Conservation (phyloP, 30 jellyfish, hydroid and myxozoan genomes). For the Rhopilema esculentum region DNA sequence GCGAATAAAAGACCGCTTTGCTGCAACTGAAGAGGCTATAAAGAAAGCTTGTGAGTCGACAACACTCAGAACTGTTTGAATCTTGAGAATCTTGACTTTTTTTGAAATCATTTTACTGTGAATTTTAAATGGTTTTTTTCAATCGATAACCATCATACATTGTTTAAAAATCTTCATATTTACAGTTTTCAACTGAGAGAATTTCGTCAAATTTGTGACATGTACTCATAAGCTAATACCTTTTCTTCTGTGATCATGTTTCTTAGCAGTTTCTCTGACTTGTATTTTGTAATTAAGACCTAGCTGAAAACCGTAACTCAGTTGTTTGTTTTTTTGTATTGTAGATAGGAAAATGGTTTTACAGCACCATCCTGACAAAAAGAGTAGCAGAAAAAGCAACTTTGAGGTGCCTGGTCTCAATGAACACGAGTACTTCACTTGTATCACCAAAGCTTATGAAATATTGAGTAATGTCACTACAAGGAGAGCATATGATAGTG, state of each 20-base stretch:
- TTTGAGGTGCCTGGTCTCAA: constrained; percentile 78
- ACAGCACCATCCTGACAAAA: constrained; percentile 95
- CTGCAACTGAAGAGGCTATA: constrained; percentile 93
- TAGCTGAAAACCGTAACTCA: not conserved
- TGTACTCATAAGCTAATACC: no score
- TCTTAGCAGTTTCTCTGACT: no score
- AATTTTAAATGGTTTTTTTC: no score
- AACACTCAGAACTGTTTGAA: not conserved
- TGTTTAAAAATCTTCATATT: no score
- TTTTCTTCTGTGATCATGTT: no score
- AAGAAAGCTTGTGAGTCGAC: constrained; percentile 85
- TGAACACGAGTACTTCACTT: constrained; percentile 91
- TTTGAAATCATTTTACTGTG: no score
- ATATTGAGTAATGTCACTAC: constrained; percentile 66
- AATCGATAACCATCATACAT: no score
- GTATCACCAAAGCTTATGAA: constrained; percentile 95
- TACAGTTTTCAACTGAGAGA: no score
- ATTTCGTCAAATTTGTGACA: no score
- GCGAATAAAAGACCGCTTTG: constrained; percentile 70
- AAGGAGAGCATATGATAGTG: constrained; percentile 96
- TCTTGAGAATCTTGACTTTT: no score
- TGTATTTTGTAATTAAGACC: not conserved
- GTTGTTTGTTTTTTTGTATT: not conserved
- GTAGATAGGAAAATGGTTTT: constrained; percentile 88
- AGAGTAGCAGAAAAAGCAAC: constrained; percentile 16